phyloP scores from a whole-genome alignment of 2,797 vertebrate species.

The Geotrypetes seraphini region DNA sequence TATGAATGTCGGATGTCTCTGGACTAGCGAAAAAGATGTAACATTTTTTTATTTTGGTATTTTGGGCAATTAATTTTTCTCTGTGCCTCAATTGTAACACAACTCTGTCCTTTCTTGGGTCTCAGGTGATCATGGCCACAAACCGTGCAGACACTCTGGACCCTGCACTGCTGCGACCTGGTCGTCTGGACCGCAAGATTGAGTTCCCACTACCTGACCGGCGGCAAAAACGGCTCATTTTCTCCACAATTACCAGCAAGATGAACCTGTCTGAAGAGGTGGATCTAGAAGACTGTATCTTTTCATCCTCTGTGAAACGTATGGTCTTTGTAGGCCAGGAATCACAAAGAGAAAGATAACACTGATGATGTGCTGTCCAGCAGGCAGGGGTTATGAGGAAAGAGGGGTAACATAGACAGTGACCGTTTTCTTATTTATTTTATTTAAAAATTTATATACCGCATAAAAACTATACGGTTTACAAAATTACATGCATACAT shows the following conservation, averaged over 20 bases:
- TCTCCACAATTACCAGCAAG: constrained; percentile 90
- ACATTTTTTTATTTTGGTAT: too few relatives aligned
- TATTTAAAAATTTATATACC: too few relatives aligned
- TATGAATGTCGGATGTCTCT: too few relatives aligned
- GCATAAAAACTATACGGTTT: too few relatives aligned
- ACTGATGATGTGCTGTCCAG: too few relatives aligned
- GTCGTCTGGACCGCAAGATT: constrained; percentile 85
- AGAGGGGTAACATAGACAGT: neutral
- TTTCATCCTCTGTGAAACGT: too few relatives aligned
- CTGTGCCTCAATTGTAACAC: too few relatives aligned
- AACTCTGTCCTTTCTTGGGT: neutral
- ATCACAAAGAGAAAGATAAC: neutral
- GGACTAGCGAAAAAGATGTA: too few relatives aligned
- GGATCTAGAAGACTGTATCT: constrained; percentile 92
- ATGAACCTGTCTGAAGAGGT: constrained; percentile 95
- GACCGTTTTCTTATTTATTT: too few relatives aligned
- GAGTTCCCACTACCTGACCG: constrained; percentile 89
- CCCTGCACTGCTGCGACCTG: constrained; percentile 80
- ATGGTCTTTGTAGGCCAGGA: too few relatives aligned
- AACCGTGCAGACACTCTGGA: constrained; percentile 90
- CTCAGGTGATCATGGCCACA: constrained; percentile 89
- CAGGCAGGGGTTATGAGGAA: neutral
- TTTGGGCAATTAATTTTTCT: too few relatives aligned
- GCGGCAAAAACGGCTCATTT: constrained; percentile 83
- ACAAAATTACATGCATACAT: too few relatives aligned